Evolutionary conservation across 2,888 invertebrate species (phyloP).

Genomic region (Drosophila longiperda): DNA sequence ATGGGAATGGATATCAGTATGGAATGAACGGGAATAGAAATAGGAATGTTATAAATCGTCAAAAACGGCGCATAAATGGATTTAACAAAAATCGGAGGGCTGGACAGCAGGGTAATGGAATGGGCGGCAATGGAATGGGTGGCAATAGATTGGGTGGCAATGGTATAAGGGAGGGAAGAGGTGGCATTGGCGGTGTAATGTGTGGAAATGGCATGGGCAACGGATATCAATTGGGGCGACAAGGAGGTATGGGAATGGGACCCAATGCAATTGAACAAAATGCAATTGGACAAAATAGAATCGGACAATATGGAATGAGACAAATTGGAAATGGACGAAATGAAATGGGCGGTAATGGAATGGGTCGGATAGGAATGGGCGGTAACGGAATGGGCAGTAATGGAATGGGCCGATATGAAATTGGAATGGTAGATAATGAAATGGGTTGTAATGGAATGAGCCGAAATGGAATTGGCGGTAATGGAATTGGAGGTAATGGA

Average conservation of each 20-base stretch:
- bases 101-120: constrained; percentile 28
- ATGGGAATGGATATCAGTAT: constrained; percentile 19
- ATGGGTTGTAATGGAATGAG: background rate
- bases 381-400: constrained; percentile 6
- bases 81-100: constrained; percentile 10
- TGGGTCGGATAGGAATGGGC: background rate
- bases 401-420: constrained; percentile 12
- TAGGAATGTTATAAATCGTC: constrained; percentile 18
- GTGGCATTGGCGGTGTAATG: background rate
- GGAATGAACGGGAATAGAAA: constrained; percentile 21
- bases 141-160: constrained; percentile 15
- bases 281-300: background rate
- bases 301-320: background rate
- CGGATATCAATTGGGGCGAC: background rate
- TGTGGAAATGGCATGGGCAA: background rate
- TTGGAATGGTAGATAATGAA: background rate
- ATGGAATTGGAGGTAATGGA: background rate
- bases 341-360: constrained; percentile 19
- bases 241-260: background rate
- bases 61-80: constrained; percentile 16
- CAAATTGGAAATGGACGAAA: constrained; percentile 3
- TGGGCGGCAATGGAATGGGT: constrained; percentile 10
- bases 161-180: constrained; percentile 13
- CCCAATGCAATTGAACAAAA: constrained; percentile 5
- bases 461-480: constrained; percentile 5